Percentiles rank a stretch among this genome's conserved stretches.
phyloP scores from a whole-genome alignment of 2,113 vertebrate genomes.

The Azemiops feae region DNA sequence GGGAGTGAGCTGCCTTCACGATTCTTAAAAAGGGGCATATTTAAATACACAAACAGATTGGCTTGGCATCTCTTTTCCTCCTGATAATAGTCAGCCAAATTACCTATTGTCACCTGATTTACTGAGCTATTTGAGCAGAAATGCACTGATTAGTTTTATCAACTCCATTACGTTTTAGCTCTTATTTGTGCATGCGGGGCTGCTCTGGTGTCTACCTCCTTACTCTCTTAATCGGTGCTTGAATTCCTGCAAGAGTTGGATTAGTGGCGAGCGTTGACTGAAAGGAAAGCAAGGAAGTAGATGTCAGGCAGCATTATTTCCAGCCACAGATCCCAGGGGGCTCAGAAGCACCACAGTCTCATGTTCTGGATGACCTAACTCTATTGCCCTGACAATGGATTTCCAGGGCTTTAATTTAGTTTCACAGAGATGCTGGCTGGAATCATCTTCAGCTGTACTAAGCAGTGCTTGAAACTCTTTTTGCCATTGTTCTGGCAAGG shows the following conservation, averaged over 20 bases:
- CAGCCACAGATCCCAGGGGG: not conserved
- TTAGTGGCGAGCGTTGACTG: not conserved
- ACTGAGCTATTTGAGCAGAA: constrained; percentile 13
- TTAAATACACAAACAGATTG: not conserved
- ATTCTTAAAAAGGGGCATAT: constrained; percentile 5
- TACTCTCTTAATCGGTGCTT: not conserved
- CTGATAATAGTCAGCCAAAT: not conserved
- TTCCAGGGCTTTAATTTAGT: not conserved
- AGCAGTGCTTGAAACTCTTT: not conserved
- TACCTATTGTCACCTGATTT: not conserved
- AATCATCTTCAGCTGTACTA: not conserved
- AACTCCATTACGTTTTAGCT: not conserved
- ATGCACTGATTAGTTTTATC: not conserved
- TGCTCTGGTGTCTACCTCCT: not conserved
- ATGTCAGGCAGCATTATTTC: not conserved
- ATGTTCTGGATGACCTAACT: not conserved
- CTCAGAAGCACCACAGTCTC: not conserved
- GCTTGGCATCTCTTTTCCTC: not conserved
- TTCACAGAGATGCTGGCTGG: not conserved
- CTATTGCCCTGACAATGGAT: not conserved
- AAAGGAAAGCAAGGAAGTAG: not conserved
- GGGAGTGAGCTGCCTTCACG: not conserved
- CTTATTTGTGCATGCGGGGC: not conserved
- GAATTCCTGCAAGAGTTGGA: not conserved
- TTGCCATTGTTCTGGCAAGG: not conserved